A percentile compares a stretch with the other conserved stretches of the same genome.
phyloP scores from a whole-genome alignment of 1,140 invertebrate genomes.

The Elymnias hypermnestra region DNA sequence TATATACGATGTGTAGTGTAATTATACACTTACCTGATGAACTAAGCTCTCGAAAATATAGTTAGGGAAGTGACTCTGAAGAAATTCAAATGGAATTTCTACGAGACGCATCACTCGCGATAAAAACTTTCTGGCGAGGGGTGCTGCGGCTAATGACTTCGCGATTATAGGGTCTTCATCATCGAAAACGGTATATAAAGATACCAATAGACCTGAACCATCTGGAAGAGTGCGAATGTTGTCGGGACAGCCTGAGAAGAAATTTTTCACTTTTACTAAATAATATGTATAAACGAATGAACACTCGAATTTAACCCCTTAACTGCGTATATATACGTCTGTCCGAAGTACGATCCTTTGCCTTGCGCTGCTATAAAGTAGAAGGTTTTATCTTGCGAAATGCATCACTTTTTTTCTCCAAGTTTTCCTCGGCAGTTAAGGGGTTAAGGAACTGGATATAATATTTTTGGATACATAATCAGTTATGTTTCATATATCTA shows the following conservation, averaged over 20 bases:
- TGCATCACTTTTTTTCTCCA: too few relatives aligned
- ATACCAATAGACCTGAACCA: constrained; percentile 82
- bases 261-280: too few relatives aligned
- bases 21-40: constrained; percentile 77
- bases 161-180: constrained; percentile 67
- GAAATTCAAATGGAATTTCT: constrained; percentile 77
- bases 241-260: constrained; percentile 79
- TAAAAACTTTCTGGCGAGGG: constrained; percentile 79
- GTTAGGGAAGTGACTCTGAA: constrained; percentile 78
- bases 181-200: constrained; percentile 75
- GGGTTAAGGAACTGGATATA: too few relatives aligned
- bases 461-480: too few relatives aligned
- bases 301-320: neutral
- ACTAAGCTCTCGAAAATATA: constrained; percentile 72
- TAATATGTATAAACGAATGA: too few relatives aligned
- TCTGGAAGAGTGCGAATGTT: constrained; percentile 82
- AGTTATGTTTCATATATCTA: too few relatives aligned
- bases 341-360: too few relatives aligned
- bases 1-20: too few relatives aligned
- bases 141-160: constrained; percentile 75
- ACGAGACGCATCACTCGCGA: constrained; percentile 72
- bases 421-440: too few relatives aligned
- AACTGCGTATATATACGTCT: too few relatives aligned
- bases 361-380: too few relatives aligned
- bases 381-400: too few relatives aligned